phyloP scores from a whole-genome alignment of 2,888 invertebrate genomes.

The Polyommatus iphigenia region DNA sequence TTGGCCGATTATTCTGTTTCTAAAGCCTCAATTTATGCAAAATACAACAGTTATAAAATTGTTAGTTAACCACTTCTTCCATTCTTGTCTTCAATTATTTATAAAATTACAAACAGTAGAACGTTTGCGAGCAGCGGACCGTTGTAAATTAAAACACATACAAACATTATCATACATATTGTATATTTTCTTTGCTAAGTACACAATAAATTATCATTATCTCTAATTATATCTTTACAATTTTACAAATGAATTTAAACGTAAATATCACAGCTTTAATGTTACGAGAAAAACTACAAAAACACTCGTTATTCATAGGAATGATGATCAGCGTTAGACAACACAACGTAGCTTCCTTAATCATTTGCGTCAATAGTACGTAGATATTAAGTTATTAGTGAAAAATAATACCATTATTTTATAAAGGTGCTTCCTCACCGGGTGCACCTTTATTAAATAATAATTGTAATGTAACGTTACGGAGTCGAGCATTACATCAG shows the following conservation, averaged over 20 bases:
- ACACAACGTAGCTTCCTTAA: neutral
- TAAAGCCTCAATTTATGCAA: too few relatives aligned
- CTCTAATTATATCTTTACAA: conserved; percentile 56
- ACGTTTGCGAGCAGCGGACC: conserved; percentile 32
- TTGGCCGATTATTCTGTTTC: too few relatives aligned
- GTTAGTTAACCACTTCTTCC: too few relatives aligned
- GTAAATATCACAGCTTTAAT: conserved; percentile 65
- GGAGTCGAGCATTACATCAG: too few relatives aligned
- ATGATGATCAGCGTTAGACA: conserved; percentile 1
- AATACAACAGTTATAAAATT: too few relatives aligned
- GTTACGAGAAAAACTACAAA: conserved; percentile 4
- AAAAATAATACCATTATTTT: neutral
- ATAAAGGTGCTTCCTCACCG: too few relatives aligned
- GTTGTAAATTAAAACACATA: conserved; percentile 44
- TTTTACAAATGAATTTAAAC: conserved; percentile 57
- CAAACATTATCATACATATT: conserved; percentile 53
- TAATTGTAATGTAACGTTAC: too few relatives aligned
- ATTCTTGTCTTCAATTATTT: neutral
- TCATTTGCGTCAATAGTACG: neutral
- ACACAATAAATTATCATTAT: conserved; percentile 56
- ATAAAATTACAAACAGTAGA: conserved; percentile 6
- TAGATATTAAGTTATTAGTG: neutral
- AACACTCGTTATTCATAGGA: conserved; percentile 5
- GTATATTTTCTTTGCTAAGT: conserved; percentile 52
- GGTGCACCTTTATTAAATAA: too few relatives aligned